Evolutionary conservation across 2,113 vertebrate genomes (phyloP).

Genomic region (Sceloporus undulatus): DNA sequence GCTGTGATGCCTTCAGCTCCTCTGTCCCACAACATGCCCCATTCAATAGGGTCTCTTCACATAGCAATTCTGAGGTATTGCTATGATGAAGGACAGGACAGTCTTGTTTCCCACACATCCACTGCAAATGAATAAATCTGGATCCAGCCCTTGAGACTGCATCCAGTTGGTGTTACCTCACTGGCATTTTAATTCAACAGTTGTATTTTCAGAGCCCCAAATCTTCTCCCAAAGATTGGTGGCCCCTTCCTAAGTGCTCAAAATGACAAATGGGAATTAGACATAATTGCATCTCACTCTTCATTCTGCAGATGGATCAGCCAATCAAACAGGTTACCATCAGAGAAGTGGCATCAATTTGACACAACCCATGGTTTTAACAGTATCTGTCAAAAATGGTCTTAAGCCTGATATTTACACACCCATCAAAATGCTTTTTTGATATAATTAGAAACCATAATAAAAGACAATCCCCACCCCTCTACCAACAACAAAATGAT

Average conservation of each 20-base stretch:
- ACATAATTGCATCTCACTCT: not conserved
- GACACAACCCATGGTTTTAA: not conserved
- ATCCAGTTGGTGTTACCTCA: not conserved
- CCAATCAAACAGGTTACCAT: not conserved
- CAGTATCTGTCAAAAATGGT: not conserved
- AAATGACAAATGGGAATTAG: not conserved
- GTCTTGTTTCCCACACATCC: not conserved
- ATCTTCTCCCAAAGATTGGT: not conserved
- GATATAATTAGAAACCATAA: not conserved
- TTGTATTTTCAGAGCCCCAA: not conserved
- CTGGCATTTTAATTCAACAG: not conserved
- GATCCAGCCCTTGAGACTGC: not conserved
- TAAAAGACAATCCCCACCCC: no score
- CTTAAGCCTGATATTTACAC: not conserved
- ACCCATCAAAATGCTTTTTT: not conserved
- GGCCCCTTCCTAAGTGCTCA: not conserved
- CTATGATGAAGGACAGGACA: not conserved
- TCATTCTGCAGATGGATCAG: not conserved
- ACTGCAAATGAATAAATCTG: not conserved
- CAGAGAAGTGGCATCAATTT: not conserved
- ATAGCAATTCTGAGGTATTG: no score
- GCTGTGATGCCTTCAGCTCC: not conserved
- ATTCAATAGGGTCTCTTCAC: not conserved
- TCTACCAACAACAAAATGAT: not conserved
- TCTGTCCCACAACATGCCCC: not conserved